Percentiles rank a stretch among this genome's conserved stretches.
phyloP scores from a whole-genome alignment of 2,797 vertebrate species.

The Loris lydekkerianus region DNA sequence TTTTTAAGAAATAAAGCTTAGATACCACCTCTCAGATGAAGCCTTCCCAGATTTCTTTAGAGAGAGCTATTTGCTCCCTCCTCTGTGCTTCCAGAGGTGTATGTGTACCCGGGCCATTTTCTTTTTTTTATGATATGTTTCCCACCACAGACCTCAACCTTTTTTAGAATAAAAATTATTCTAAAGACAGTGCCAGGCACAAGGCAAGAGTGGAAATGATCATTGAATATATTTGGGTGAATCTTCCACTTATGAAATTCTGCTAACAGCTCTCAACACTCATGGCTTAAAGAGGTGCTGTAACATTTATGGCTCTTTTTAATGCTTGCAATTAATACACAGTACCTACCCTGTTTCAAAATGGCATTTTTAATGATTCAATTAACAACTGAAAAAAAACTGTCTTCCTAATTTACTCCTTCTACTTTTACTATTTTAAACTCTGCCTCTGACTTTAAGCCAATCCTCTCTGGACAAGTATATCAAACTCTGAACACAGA shows the following conservation, averaged over 20 bases:
- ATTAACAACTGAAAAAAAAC: slow-evolving; percentile 82
- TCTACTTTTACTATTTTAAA: slow-evolving; percentile 82
- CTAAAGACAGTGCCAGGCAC: not conserved
- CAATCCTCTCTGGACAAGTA: slow-evolving; percentile 78
- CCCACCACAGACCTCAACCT: not conserved
- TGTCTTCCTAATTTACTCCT: slow-evolving; percentile 80
- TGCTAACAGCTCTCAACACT: slow-evolving; percentile 74
- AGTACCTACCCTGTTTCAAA: slow-evolving; percentile 78
- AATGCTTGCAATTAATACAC: slow-evolving; percentile 65
- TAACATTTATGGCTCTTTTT: slow-evolving; percentile 79
- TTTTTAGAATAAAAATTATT: slow-evolving; percentile 50
- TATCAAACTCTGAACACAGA: slow-evolving; percentile 76
- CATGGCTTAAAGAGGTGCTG: slow-evolving; percentile 69
- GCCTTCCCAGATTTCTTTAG: not conserved
- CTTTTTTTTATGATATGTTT: not conserved
- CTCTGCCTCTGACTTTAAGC: slow-evolving; percentile 77
- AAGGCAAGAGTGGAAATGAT: slow-evolving; percentile 26
- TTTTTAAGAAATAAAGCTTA: slow-evolving; percentile 38
- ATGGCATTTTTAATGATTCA: slow-evolving; percentile 84
- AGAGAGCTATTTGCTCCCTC: not conserved
- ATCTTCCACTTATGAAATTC: slow-evolving; percentile 67
- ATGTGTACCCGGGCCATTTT: not conserved
- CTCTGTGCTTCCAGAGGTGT: not conserved
- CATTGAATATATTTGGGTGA: slow-evolving; percentile 45
- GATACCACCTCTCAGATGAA: not conserved